Evolutionary conservation across 2,888 invertebrate species (phyloP).

Genomic region (Protodeltote pygarga): DNA sequence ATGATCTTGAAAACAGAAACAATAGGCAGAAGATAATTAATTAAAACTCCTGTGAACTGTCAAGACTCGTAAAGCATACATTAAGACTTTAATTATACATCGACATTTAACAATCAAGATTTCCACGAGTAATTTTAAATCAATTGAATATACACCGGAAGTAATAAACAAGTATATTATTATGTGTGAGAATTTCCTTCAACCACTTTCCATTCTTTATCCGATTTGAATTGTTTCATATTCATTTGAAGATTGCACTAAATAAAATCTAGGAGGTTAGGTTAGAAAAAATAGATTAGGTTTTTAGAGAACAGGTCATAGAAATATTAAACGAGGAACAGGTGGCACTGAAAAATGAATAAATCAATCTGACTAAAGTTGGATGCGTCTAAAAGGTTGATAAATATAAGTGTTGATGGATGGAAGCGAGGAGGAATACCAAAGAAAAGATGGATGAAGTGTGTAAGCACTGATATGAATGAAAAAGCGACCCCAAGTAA

Average conservation of each 20-base stretch:
- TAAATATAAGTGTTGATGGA: too few species aligned
- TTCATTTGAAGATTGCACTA: background rate
- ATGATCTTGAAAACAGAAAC: slow-evolving; percentile 40
- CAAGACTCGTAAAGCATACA: slow-evolving; percentile 9
- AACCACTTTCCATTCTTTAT: slow-evolving; percentile 15
- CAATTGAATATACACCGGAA: slow-evolving; percentile 28
- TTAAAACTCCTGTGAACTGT: slow-evolving; percentile 20
- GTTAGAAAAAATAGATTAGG: too few species aligned
- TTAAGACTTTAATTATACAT: slow-evolving; percentile 10
- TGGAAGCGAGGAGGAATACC: too few species aligned
- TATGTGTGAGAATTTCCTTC: slow-evolving; percentile 25
- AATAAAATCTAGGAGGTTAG: too few species aligned
- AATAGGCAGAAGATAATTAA: slow-evolving; percentile 36
- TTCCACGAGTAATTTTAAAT: slow-evolving; percentile 18
- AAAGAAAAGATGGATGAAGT: too few species aligned
- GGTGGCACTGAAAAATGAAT: too few species aligned
- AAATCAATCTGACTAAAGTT: too few species aligned
- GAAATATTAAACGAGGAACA: too few species aligned
- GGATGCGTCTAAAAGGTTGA: too few species aligned
- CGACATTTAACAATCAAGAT: slow-evolving; percentile 14
- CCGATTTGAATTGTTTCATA: slow-evolving; percentile 1
- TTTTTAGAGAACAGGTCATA: too few species aligned
- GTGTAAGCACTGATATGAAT: too few species aligned
- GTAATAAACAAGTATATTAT: slow-evolving; percentile 7
- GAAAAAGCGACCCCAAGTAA: too few species aligned